Evolutionary conservation across 2,113 vertebrate genomes (phyloP).

Genomic region (Excalfactoria chinensis): DNA sequence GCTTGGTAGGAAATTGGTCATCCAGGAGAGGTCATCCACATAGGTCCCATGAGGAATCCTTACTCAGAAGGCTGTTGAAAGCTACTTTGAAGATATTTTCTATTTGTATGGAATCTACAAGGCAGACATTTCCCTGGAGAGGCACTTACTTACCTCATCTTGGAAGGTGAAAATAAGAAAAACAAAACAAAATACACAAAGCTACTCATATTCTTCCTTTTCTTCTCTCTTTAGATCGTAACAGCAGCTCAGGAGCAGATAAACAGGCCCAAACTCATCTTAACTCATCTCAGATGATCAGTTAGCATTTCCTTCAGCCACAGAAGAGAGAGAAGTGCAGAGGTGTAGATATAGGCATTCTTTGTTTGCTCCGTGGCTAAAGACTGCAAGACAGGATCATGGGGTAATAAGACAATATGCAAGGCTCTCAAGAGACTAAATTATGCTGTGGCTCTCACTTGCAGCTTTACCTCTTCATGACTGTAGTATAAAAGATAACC

Average conservation of each 20-base stretch:
- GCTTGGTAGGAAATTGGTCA: not conserved
- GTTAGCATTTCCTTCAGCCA: not conserved
- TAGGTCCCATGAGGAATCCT: not conserved
- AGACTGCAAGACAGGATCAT: not conserved
- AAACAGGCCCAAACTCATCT: not conserved
- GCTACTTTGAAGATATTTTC: not conserved
- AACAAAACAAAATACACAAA: not conserved
- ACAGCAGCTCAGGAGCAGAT: not conserved
- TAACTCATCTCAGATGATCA: not conserved
- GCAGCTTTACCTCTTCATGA: fast-evolving
- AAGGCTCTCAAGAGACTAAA: not conserved
- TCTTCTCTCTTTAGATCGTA: not conserved
- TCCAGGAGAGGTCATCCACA: not conserved
- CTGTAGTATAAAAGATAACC: not conserved
- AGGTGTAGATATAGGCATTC: not conserved
- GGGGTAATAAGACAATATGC: not conserved
- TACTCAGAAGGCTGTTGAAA: not conserved
- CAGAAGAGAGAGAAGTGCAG: not conserved
- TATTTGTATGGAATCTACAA: not conserved
- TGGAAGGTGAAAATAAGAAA: not conserved
- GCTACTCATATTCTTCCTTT: not conserved
- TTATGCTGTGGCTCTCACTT: not conserved
- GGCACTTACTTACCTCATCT: not conserved
- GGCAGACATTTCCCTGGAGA: not conserved
- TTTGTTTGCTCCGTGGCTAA: not conserved